Evolutionary conservation across 2,888 invertebrate species (phyloP), one percentile per base, ranked within the genome.

Genomic region (Julus scanicus): DNA sequence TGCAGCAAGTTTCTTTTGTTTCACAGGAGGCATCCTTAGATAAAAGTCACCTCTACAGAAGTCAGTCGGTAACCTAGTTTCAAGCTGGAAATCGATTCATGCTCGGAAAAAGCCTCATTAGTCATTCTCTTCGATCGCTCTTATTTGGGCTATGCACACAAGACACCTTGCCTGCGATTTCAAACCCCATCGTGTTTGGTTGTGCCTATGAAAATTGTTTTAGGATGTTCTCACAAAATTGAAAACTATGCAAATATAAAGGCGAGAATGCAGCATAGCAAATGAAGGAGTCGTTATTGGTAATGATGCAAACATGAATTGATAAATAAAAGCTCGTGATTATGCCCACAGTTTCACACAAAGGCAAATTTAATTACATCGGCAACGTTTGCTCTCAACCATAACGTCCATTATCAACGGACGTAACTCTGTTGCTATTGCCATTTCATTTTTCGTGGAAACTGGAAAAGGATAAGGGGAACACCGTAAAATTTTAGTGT

Each of bases 91-190:
- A 71, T 71, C 71, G 71, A 71, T 71, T 71, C 71, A 71, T 29
- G 71, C 29, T 71, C 71, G 11, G 71, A 71, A 29, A 71, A 71
- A 71, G 71, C 71, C 71, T 71, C 71, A 71, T 71, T 71, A 71
- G 71, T 71, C 71, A 71, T 71, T 71, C 71, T 71, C 71, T 71
- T 71, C 71, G 71, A 71, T 71, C 71, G 71, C 9, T 29, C 71
- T 71, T 71, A 71, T 71, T 71, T 71, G 71, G 71, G 71, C 71
- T 71, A 29, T 71, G 71, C 71, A 71, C 71, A 71, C 71, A 71
- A 71, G 29, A 71, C 71, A 71, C 71, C 71, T 71, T 71, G 71
- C 29, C 71, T 29, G 20, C n/a, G 71, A 71, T 20, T 71, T 29
- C 9, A 2, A 20, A 11, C 71, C 29, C 29, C 29, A 20, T 71